Evolutionary conservation across 2,888 invertebrate genomes (phyloP).

Genomic region (Invenusta paracnida): DNA sequence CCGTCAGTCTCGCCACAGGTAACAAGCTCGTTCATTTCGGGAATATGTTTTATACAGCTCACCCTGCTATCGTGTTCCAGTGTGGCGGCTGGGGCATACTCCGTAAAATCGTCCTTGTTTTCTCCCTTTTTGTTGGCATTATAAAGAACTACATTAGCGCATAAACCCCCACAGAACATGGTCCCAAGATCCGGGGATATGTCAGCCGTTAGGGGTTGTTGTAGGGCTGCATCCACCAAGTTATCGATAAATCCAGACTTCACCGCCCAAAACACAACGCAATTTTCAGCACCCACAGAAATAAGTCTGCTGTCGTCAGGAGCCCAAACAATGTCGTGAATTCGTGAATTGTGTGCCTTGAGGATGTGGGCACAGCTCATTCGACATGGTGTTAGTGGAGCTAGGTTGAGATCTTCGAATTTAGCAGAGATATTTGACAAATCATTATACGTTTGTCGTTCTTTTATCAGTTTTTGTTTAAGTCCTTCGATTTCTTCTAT

Average conservation of each 20-base stretch:
- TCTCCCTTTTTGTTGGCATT: conserved; percentile 27
- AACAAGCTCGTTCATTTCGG: conserved; percentile 1
- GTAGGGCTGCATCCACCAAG: not conserved
- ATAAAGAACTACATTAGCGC: conserved; percentile 30
- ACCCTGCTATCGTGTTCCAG: conserved; percentile 34
- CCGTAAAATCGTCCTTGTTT: not conserved
- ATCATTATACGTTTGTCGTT: not conserved
- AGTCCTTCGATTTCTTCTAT: conserved; percentile 23
- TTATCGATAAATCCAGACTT: conserved; percentile 28
- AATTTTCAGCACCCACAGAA: conserved; percentile 34
- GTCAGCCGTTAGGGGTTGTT: conserved; percentile 33
- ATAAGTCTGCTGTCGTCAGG: conserved; percentile 1
- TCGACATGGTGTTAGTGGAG: conserved; percentile 4
- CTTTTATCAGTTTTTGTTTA: conserved; percentile 31
- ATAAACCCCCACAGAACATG: conserved; percentile 33
- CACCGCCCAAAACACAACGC: conserved; percentile 34
- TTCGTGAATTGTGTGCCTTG: conserved; percentile 27
- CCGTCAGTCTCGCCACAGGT: conserved; percentile 31
- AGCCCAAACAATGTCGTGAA: conserved; percentile 35
- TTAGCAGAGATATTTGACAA: not conserved
- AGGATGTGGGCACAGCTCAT: conserved; percentile 24
- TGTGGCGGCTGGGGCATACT: not conserved
- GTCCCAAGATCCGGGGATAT: conserved; percentile 6
- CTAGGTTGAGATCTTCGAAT: not conserved
- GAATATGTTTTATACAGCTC: conserved; percentile 25